Evolutionary conservation across 2,113 vertebrate genomes (phyloP).

Genomic region (Vidua macroura): DNA sequence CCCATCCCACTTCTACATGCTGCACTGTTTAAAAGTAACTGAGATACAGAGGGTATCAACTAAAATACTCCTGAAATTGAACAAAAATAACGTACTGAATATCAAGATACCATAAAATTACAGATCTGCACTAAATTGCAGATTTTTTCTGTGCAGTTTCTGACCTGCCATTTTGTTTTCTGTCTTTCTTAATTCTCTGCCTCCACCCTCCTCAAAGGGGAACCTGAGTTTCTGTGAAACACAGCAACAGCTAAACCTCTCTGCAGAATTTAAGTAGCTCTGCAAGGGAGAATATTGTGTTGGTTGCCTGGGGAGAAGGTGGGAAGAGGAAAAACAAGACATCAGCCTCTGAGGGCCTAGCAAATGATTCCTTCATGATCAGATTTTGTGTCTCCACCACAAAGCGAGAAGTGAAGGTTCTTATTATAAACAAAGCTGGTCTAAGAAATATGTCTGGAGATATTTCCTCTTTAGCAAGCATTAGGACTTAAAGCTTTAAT

Average conservation of each 20-base stretch:
- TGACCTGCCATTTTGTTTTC: background rate
- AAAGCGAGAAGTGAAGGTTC: slow-evolving; percentile 5
- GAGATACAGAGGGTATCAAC: background rate
- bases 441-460: background rate
- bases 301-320: background rate
- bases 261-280: background rate
- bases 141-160: background rate
- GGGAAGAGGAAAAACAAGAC: background rate
- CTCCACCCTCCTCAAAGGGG: background rate
- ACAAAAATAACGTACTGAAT: background rate
- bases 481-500: background rate
- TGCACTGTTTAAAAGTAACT: background rate
- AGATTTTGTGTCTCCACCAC: background rate
- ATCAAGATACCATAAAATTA: background rate
- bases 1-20: background rate
- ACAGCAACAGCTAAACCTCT: background rate
- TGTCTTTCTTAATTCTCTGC: background rate
- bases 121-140: background rate
- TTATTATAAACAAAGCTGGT: background rate
- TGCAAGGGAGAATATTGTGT: background rate
- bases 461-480: background rate
- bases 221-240: background rate
- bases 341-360: background rate
- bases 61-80: background rate
- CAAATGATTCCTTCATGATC: background rate